Conservation (phyloP, 35 echinoderm and acorn worm species). For the Heliocidaris tuberculata region DNA sequence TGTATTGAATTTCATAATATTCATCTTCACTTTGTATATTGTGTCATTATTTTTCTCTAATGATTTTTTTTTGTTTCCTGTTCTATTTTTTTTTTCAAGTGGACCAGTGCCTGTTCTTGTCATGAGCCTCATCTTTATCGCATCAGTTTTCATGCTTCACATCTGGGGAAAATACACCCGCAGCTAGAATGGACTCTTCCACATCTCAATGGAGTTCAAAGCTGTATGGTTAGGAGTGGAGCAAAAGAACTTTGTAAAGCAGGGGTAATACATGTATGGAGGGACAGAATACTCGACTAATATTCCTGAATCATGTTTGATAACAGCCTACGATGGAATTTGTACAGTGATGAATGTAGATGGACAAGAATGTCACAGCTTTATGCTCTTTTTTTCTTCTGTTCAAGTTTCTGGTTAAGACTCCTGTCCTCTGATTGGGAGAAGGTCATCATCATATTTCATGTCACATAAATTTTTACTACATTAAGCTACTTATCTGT, state of each 20-base stretch:
- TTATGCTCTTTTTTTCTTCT: background rate
- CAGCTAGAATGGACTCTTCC: conserved; percentile 54
- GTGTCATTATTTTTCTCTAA: background rate
- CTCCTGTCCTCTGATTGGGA: too few relatives aligned
- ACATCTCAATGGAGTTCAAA: background rate
- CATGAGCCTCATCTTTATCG: conserved; percentile 99
- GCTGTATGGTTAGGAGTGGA: background rate
- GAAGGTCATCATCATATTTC: too few relatives aligned
- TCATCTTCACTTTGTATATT: background rate
- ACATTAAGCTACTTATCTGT: too few relatives aligned
- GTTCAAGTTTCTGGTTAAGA: background rate
- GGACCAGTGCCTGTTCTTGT: conserved; percentile 98
- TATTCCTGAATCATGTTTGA: background rate
- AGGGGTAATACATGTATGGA: background rate
- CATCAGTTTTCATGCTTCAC: conserved; percentile 99
- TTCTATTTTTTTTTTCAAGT: conserved; percentile 69
- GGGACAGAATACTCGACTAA: background rate
- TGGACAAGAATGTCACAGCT: background rate
- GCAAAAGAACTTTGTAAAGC: background rate
- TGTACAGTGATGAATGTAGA: background rate
- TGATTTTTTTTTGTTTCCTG: conserved; percentile 33
- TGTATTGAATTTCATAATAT: background rate
- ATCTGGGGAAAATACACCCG: conserved; percentile 99
- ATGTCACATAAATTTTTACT: too few relatives aligned
- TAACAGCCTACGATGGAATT: background rate